A percentile compares a stretch with the other conserved stretches of the same genome.
These are phyloP conservation scores for Pterois miles DNA, from an alignment of 2,797 vertebrate genomes.

Conservation along the genomic window DNA sequence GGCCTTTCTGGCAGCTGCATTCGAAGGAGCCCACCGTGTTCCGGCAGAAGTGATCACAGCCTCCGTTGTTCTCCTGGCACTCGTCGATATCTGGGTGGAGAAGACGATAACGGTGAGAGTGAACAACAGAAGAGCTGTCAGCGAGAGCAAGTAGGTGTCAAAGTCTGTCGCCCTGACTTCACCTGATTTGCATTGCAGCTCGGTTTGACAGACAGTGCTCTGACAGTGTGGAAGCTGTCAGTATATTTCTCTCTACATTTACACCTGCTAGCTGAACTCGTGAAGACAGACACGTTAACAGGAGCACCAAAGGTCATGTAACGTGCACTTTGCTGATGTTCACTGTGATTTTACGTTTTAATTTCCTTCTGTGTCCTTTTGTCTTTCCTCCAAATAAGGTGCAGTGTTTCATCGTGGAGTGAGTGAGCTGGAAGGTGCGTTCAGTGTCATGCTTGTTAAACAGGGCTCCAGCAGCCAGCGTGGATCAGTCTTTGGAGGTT, in stretches of 20 bases:
- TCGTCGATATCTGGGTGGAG: conserved; percentile 92
- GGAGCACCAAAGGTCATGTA: background rate
- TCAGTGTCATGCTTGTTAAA: background rate
- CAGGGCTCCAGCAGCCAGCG: background rate
- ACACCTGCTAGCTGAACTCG: background rate
- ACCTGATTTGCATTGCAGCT: background rate
- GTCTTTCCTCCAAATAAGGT: background rate
- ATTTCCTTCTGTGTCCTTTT: background rate
- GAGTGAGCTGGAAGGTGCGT: background rate
- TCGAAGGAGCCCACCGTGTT: conserved; percentile 98
- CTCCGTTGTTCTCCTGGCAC: conserved; percentile 93
- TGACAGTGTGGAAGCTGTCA: too few relatives aligned
- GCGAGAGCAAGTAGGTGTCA: background rate
- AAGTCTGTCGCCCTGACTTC: background rate
- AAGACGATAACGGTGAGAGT: background rate
- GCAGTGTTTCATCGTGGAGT: background rate
- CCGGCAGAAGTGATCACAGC: conserved; percentile 96
- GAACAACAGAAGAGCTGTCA: background rate
- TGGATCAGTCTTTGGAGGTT: conserved; percentile 4
- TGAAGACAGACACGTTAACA: too few relatives aligned
- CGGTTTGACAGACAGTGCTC: too few relatives aligned
- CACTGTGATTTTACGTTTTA: background rate
- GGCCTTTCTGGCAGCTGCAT: conserved; percentile 96
- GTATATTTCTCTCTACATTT: too few relatives aligned
- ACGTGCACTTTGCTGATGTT: background rate